These are phyloP conservation scores for Anabacerthia variegaticeps DNA, from an alignment of 2,797 vertebrate species.

Conservation along the genomic window DNA sequence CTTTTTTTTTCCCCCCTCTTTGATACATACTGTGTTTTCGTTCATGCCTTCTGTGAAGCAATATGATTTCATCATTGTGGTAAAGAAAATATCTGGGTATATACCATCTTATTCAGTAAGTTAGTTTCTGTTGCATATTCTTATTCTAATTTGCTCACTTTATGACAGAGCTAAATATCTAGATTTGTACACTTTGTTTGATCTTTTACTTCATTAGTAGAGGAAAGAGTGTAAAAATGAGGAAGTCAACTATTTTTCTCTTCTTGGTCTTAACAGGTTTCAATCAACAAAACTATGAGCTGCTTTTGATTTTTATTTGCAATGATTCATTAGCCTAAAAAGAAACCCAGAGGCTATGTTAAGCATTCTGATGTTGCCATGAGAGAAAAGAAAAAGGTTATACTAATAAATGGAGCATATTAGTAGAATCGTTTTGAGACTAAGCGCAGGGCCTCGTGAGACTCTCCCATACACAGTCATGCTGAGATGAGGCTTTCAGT, in stretches of 20 bases:
- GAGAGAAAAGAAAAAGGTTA: neutral
- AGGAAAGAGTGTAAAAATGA: neutral
- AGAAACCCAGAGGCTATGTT: neutral
- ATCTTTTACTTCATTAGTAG: neutral
- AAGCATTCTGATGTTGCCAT: neutral
- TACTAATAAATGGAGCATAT: neutral
- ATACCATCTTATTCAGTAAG: neutral
- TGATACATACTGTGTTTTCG: neutral
- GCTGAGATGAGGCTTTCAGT: neutral
- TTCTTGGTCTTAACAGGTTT: neutral
- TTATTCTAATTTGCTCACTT: neutral
- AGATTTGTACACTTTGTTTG: neutral
- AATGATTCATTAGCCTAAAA: neutral
- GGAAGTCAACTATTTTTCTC: neutral
- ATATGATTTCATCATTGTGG: neutral
- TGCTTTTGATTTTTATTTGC: neutral
- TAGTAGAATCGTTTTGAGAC: neutral
- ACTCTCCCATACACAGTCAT: neutral
- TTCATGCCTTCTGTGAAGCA: neutral
- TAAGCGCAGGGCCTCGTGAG: neutral
- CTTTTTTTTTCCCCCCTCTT: neutral
- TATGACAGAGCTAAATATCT: neutral
- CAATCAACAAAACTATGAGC: neutral
- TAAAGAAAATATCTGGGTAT: neutral
- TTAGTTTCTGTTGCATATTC: neutral